Base-by-base conservation (phyloP, 2,797 vertebrate species). In the Sebastolobus alascanus region DNA sequence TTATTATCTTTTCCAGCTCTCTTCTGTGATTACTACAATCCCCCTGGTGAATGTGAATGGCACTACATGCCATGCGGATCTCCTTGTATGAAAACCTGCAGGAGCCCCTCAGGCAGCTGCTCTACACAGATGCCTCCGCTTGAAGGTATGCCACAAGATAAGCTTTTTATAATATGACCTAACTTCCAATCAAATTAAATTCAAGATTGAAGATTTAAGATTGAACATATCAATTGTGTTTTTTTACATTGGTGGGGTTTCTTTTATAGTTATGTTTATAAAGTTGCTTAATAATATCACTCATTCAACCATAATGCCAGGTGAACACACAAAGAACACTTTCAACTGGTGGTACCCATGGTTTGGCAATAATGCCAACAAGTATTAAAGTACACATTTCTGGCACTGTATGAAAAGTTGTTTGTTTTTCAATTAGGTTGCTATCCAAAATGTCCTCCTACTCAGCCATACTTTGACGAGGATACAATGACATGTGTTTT, bases 1-100 rank as follows among this genome's bases (percentile, higher is more conserved):
- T 29, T 11, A 37, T 5, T 3, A 2, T 37, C 18, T 86, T 59
- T 43, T 94, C 3, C 89, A 98, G 98, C 98, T 50, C 82, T 98
- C 8, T 97, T 98, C 94, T 99, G 97, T 22, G 98, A 98, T 90
- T 97, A 96, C 91, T 97, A 97, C 94, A 98, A 97, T 71, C 90
- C 95, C 0, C 78, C 95, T 43, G 96, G 93, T 33, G 93, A 91
- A 67, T 98, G 97, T 31, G 96, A 97, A 80, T 98, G 97, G 97
- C 97, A 97, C 86, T 98, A 97, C 84, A 95, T 94, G 80, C 95
- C 97, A 2, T 98, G 97, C 27, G 97, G 97, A 43, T 89, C 90
- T 1, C 94, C 87, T 9, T 94, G 94, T 71, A 80, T 92, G 87
- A 95, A 94, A 84, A 92, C 92, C 18, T 94, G 91, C 77, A 77